Conservation (phyloP, 2,113 vertebrate genomes). For the Panthera uncia region DNA sequence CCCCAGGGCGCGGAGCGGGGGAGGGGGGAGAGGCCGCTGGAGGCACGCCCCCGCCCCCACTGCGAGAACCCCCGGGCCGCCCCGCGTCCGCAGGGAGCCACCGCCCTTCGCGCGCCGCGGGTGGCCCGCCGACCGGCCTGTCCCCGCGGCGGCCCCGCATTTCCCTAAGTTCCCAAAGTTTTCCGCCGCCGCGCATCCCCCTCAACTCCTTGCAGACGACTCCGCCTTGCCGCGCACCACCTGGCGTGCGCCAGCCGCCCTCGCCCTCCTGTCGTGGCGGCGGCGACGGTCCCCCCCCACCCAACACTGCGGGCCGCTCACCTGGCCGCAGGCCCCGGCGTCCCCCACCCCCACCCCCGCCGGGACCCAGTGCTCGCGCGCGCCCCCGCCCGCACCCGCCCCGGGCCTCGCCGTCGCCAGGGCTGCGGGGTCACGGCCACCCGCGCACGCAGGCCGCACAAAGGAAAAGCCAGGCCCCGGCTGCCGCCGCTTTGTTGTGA, state of each 20-base stretch:
- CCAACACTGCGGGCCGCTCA: background rate
- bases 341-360: background rate
- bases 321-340: background rate
- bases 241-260: background rate
- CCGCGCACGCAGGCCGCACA: background rate
- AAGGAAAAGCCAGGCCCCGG: background rate
- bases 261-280: background rate
- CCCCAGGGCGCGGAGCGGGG: too few species aligned
- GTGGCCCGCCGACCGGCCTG: background rate
- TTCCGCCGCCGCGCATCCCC: background rate
- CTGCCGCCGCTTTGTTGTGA: conserved; percentile 16
- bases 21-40: background rate
- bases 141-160: too few species aligned
- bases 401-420: background rate
- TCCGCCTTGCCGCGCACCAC: background rate
- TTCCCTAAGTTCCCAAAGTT: conserved; percentile 4
- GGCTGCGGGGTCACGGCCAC: background rate
- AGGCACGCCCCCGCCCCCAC: background rate
- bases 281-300: too few species aligned
- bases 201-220: background rate
- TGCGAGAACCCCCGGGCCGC: background rate
- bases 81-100: background rate
- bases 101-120: background rate
- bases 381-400: background rate
- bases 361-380: background rate